These are phyloP conservation scores for Phallusia fumigata DNA, from an alignment of 23 tunicate genomes.

Conservation along the genomic window DNA sequence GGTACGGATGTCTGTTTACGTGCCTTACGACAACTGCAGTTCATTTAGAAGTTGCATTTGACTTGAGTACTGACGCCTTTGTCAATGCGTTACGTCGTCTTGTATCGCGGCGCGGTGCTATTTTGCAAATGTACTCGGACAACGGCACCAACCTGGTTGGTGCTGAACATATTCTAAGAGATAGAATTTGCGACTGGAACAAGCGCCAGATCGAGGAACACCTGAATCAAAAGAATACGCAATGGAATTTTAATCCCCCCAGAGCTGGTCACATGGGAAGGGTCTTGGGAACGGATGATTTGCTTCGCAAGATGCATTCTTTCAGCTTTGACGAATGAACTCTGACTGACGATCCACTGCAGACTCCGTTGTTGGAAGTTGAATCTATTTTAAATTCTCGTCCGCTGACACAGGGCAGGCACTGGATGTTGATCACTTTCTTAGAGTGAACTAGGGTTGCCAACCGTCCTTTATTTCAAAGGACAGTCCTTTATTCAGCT, in stretches of 20 bases:
- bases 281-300: too few relatives aligned
- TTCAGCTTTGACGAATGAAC: not conserved
- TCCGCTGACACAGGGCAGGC: too few relatives aligned
- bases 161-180: too few relatives aligned
- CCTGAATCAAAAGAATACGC: conserved; percentile 4
- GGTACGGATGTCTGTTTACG: conserved; percentile 14
- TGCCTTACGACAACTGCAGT: conserved; percentile 2
- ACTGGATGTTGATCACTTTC: too few relatives aligned
- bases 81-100: conserved; percentile 10
- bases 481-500: too few relatives aligned
- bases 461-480: too few relatives aligned
- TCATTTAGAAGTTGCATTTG: conserved; percentile 7
- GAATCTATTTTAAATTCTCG: conserved; percentile 1
- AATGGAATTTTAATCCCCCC: conserved; percentile 20
- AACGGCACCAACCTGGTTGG: too few relatives aligned
- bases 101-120: conserved; percentile 25
- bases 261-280: conserved; percentile 21
- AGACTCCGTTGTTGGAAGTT: not conserved
- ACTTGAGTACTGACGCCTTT: conserved; percentile 10
- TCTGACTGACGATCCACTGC: conserved; percentile 1
- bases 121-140: too few relatives aligned
- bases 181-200: too few relatives aligned
- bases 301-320: conserved; percentile 1
- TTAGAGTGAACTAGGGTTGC: too few relatives aligned
- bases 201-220: conserved; percentile 1